These are phyloP conservation scores for Drosophila lini DNA, from an alignment of 1,140 invertebrate genomes.

Conservation along the genomic window DNA sequence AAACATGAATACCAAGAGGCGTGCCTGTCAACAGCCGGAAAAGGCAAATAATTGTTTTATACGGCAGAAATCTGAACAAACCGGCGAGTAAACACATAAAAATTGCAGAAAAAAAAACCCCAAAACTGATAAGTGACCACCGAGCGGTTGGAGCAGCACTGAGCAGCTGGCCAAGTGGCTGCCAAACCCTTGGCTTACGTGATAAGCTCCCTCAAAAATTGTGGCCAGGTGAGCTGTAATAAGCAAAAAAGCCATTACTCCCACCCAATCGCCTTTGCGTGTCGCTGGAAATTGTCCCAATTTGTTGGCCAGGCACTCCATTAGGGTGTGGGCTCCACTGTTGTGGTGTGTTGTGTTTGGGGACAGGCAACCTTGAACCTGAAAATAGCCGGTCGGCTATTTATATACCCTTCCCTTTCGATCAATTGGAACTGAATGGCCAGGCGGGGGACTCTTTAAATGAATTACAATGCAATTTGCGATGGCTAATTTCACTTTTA, in stretches of 20 bases:
- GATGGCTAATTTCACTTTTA: slow-evolving; percentile 68
- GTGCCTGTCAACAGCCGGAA: not conserved
- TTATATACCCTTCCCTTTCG: slow-evolving; percentile 14
- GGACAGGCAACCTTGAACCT: slow-evolving; percentile 42
- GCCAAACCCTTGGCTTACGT: slow-evolving; percentile 35
- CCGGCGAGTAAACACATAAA: slow-evolving; percentile 6
- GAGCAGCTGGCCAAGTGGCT: slow-evolving; percentile 12
- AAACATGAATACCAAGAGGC: not conserved
- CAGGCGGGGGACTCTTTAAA: slow-evolving; percentile 23
- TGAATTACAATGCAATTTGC: slow-evolving; percentile 68
- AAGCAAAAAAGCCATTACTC: slow-evolving; percentile 22
- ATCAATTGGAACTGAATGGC: slow-evolving; percentile 21
- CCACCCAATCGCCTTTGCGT: slow-evolving; percentile 22
- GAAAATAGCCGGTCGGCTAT: slow-evolving; percentile 38
- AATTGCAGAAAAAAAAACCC: slow-evolving; percentile 3
- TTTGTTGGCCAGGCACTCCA: slow-evolving; percentile 32
- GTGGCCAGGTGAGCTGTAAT: slow-evolving; percentile 35
- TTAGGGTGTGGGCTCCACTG: not conserved
- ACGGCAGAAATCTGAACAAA: slow-evolving; percentile 18
- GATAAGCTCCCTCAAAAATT: slow-evolving; percentile 7
- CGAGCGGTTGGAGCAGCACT: slow-evolving; percentile 19
- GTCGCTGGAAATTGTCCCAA: slow-evolving; percentile 31
- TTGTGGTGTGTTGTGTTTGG: not conserved
- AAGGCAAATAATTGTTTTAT: not conserved
- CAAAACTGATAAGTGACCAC: slow-evolving; percentile 42